Base-by-base conservation (phyloP, 2,113 vertebrate genomes). In the Cephalopterus ornatus region DNA sequence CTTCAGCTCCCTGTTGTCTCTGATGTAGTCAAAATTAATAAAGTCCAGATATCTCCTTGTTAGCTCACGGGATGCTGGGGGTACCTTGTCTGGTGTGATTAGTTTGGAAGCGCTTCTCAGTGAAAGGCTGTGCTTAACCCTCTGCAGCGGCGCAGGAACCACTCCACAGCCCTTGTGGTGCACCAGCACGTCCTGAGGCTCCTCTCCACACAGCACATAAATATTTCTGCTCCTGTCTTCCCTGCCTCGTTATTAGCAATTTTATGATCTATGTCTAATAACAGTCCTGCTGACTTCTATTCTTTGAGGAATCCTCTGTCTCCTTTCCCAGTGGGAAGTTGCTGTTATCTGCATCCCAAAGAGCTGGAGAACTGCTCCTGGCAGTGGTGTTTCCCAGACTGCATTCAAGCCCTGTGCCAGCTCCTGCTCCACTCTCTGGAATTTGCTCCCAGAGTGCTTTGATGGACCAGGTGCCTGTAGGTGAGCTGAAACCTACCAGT, bases 201-300 rank as follows among this genome's bases (percentile, higher is more conserved):
- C 44, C 58, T 66, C 42, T 84, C 66, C 41, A 58, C 53, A 16
- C 33, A 75, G 52, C 44, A 49, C 49, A 89, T 61, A 39, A 85
- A 72, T 85, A 79, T 93, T 97, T 94, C 88, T 70, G 37, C 22
- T 79, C 17, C 74, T 80, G 44, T 66, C 72, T 88, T 86, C 76
- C 58, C 46, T 83, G 58, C 32, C 78, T 93, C 71, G 46, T 93
- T 94, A 93, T 88, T 73, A 83, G 49, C 53, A 92, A 82, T 94
- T 94, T 92, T 75, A 92, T 79, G 52, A 73, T 55, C 78, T 73
- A 90, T 72, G 39, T 49, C 85, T 95, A 87, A 78, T 82, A 92
- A 63, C 52, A 39, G 56, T 46, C 66, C 56, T 68, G 56, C 66
- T 92, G 92, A 71, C 56, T 87, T 70, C 44, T 72, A 28, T 55